phyloP scores from a whole-genome alignment of 2,797 vertebrate species.

The Poeciliopsis turneri region DNA sequence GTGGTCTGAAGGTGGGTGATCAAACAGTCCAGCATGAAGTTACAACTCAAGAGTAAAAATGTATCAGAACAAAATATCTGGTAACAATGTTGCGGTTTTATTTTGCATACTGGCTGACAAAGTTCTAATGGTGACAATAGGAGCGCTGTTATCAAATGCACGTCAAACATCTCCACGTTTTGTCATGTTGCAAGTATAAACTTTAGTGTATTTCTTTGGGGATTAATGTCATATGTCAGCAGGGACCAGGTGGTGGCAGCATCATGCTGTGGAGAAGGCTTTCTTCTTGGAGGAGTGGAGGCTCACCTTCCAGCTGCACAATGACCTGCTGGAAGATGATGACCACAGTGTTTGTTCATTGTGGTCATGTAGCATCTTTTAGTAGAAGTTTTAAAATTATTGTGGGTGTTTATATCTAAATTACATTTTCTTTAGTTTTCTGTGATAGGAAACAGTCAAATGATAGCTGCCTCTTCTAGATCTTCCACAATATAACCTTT shows the following conservation, averaged over 20 bases:
- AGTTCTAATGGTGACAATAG: no score
- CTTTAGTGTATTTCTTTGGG: background rate
- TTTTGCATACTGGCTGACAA: no score
- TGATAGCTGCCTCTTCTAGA: background rate
- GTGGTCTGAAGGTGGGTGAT: conserved; percentile 90
- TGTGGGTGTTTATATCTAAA: no score
- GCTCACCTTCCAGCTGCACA: background rate
- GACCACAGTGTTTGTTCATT: no score
- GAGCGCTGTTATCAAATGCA: background rate
- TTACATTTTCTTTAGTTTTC: background rate
- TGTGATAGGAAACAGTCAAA: background rate
- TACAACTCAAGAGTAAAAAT: background rate
- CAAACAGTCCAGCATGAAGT: background rate
- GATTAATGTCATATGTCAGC: background rate
- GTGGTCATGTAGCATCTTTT: background rate
- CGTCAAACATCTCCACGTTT: background rate
- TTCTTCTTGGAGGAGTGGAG: background rate
- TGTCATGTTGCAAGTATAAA: background rate
- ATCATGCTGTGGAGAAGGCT: background rate
- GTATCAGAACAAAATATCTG: background rate
- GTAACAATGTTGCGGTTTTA: background rate
- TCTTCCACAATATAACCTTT: background rate
- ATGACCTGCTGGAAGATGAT: background rate
- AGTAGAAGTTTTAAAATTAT: background rate
- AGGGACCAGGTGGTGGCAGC: background rate